Conservation (phyloP, 1,140 invertebrate genomes). For the Saccostrea cuccullata region DNA sequence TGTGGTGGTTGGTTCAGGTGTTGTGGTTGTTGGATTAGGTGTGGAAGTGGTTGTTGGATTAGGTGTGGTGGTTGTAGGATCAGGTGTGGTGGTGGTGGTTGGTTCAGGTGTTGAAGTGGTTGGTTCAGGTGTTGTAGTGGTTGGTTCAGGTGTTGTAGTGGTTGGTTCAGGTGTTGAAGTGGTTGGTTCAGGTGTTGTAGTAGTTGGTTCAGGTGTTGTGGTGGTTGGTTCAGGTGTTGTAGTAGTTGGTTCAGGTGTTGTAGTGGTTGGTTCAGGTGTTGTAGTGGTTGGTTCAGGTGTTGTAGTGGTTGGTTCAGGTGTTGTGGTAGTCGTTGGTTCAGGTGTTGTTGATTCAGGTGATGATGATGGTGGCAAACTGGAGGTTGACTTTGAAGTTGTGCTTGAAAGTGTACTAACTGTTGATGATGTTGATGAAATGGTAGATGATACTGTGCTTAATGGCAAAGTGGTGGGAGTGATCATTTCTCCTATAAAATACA, state of each 20-base stretch:
- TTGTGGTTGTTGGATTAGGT: neutral
- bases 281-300: neutral
- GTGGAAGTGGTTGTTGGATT: neutral
- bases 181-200: neutral
- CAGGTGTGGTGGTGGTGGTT: neutral
- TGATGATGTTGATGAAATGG: conserved; percentile 1
- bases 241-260: neutral
- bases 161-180: neutral
- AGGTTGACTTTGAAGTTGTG: neutral
- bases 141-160: neutral
- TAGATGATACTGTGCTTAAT: neutral
- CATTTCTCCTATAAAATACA: neutral
- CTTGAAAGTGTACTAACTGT: neutral
- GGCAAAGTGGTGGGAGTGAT: neutral
- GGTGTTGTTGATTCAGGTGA: neutral
- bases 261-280: neutral
- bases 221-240: neutral
- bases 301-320: neutral
- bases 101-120: too few relatives aligned
- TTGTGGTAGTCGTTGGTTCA: neutral
- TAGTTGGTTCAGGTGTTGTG: neutral
- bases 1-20: neutral
- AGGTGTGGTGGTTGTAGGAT: neutral
- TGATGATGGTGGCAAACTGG: neutral
- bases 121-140: neutral